Evolutionary conservation across 35 echinoderm and acorn worm species (phyloP), one percentile per base, ranked within the genome.

Genomic region (Apostichopus japonicus): DNA sequence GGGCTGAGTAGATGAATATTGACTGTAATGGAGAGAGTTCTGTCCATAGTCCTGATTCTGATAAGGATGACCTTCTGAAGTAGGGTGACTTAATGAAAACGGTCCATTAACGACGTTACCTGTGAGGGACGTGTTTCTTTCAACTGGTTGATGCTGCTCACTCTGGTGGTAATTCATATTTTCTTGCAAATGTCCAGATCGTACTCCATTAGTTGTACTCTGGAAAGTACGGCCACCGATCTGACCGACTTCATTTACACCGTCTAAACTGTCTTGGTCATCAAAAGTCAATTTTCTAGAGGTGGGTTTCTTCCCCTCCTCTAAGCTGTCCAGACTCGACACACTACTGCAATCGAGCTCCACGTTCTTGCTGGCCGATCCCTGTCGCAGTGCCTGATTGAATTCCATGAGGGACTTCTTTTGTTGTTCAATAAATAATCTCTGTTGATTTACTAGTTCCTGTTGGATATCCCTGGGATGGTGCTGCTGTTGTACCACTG

Each of bases 291-390:
- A 17, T 57, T 11, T 84, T 54, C 57, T 84, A 11, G 81, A 23
- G 4, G 4, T 57, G 11, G 44, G 86, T 89, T 33, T 57, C 70
- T 91, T 53, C 6, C 76, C 90, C 23, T 92, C 94, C 77, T 98
- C 96, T 14, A 98, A 54, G 87, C 96, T 98, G 79, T 95, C 94
- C 33, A 98, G 80, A 81, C 96, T 98, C 14, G 94, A 98, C 4
- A 95, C 54, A 72, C 96, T 98, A 17, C 94, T 98, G 17, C 94
- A 55, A 52, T 94, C 65, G 1, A 95, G 59, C 1, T 63, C 56
- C 22, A 84, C 91, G 58, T 79, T 78, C 65, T 79, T 93, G 54
- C 51, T 22, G 80, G 22, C 62, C 57, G 96, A 63, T 79, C 96
- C 97, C 72, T 93, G 79, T 61, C 93, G 63, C 33, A 96, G 71